Evolutionary conservation across 1,140 invertebrate species (phyloP), one percentile per base, ranked within the genome.

Genomic region (Zaprionus davidi): DNA sequence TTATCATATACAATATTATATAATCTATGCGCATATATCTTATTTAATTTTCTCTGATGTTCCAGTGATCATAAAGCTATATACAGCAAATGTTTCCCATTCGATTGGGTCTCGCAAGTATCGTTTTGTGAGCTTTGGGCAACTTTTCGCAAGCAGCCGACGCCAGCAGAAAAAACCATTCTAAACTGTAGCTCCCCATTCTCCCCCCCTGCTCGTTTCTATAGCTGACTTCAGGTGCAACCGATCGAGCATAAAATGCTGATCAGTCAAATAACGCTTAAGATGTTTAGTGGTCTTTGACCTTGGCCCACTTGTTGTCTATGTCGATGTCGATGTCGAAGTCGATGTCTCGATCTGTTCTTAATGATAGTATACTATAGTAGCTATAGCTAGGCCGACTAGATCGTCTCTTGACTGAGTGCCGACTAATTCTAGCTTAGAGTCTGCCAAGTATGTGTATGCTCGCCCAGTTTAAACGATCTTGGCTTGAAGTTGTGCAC

Each of bases 271-370:
- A 56, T n/a, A 31, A 28, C 5, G n/a, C 15, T 46, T 3, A 15
- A 51, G 58, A n/a, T 62, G 46, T 22, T 31, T 5, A 59, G 22
- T 46, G 46, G 55, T 53, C 34, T 53, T 71, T 55, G 60, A 64
- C 60, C 73, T 71, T 76, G 73, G 53, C 69, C 73, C 62, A 55
- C 24, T 76, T 76, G 67, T 59, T 44, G 17, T 58, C 66, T 70
- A 70, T 70, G 49, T 69, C 46, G 46, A 13, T 41, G 28, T 41
- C 13, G 28, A 28, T 28, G 28, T 5, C 13, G 28, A 28, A 9
- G 28, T 5, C 38, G 38, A 51, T 51, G 20, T 28, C 20, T 75
- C 67, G 49, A 75, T 64, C 60, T 41, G 34, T 15, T 13, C 56
- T 26, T 56, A 28, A 58, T 58, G 11, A 58, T 58, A 58, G 12